phyloP scores from a whole-genome alignment of 2,888 invertebrate genomes.

The Platycnemis pennipes region DNA sequence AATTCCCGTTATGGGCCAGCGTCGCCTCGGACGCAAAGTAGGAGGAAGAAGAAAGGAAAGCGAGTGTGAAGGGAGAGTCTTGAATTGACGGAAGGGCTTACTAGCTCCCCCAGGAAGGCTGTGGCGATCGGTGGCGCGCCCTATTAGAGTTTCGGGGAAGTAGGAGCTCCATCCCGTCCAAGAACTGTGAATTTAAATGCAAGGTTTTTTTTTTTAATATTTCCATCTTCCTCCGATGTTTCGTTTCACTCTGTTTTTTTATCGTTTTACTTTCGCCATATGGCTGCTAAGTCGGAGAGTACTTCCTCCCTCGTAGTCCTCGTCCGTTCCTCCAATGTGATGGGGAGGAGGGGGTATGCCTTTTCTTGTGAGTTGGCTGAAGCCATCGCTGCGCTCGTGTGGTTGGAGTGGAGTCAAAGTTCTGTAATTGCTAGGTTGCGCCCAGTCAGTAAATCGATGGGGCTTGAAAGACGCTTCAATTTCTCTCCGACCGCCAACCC shows the following conservation, averaged over 20 bases:
- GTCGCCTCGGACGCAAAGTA: not conserved
- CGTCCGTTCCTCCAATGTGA: no score
- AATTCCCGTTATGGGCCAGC: slow-evolving; percentile 56
- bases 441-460: not conserved
- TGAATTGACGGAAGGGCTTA: not conserved
- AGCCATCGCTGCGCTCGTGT: not conserved
- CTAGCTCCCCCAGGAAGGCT: no score
- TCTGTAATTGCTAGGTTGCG: slow-evolving; percentile 3
- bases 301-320: not conserved
- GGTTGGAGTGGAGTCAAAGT: not conserved
- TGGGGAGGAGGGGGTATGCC: not conserved
- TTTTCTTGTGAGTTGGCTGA: not conserved
- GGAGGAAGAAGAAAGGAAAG: not conserved
- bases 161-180: slow-evolving; percentile 18
- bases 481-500: not conserved
- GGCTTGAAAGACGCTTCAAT: not conserved
- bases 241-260: no score
- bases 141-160: slow-evolving; percentile 35
- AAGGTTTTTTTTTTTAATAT: no score
- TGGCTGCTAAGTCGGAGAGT: not conserved
- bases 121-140: slow-evolving; percentile 34
- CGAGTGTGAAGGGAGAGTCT: not conserved
- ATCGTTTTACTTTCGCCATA: no score
- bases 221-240: no score
- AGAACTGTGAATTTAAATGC: not conserved